These are phyloP conservation scores for Drosophila watanabei DNA, from an alignment of 1,140 invertebrate species.

Conservation along the genomic window DNA sequence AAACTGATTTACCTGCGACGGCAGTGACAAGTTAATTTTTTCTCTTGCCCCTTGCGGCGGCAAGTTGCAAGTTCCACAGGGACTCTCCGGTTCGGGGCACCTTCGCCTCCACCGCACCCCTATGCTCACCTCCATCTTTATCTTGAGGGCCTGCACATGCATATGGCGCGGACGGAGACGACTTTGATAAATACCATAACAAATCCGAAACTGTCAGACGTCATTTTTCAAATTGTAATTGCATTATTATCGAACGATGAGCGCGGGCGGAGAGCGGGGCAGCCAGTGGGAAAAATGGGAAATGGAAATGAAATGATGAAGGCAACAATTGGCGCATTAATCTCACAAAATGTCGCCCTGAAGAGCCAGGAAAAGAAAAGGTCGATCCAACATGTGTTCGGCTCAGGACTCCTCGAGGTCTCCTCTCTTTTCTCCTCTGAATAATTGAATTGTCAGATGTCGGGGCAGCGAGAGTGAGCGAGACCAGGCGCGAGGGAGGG, in stretches of 20 bases:
- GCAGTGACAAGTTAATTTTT: constrained; percentile 83
- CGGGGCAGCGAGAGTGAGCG: constrained; percentile 15
- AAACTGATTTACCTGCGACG: constrained; percentile 80
- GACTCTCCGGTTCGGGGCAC: constrained; percentile 13
- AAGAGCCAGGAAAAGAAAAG: constrained; percentile 33
- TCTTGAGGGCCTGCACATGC: constrained; percentile 22
- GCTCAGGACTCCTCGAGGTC: constrained; percentile 26
- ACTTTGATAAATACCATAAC: constrained; percentile 85
- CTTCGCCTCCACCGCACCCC: constrained; percentile 17
- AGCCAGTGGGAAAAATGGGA: constrained; percentile 44
- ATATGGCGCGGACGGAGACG: constrained; percentile 53
- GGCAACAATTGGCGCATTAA: constrained; percentile 84
- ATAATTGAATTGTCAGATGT: constrained; percentile 79
- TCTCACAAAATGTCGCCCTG: constrained; percentile 58
- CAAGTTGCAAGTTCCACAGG: constrained; percentile 32
- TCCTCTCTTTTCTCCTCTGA: constrained; percentile 33
- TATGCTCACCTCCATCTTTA: constrained; percentile 27
- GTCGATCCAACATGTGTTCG: constrained; percentile 69
- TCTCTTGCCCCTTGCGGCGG: constrained; percentile 40
- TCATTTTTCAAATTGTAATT: constrained; percentile 85
- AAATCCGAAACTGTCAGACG: constrained; percentile 85
- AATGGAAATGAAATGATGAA: constrained; percentile 74
- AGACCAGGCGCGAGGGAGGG: not conserved
- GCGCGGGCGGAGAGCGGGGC: constrained; percentile 20
- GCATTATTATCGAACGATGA: constrained; percentile 76